Evolutionary conservation across 2,888 invertebrate species (phyloP), one percentile per base, ranked within the genome.

Genomic region (Meiosimyza platycephala): DNA sequence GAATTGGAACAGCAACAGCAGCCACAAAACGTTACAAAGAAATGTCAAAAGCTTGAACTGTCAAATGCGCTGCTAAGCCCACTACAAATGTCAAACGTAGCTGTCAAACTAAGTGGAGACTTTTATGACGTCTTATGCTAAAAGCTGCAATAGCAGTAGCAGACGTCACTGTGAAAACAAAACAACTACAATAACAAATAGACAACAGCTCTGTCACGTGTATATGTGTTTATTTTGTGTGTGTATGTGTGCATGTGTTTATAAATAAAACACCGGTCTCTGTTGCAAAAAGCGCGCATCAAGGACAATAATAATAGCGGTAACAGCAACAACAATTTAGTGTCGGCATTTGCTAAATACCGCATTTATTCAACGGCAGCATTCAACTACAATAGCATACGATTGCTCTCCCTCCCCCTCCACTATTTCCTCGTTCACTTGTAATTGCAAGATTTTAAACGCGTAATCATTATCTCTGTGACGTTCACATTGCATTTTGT

Each of bases 261-360:
- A 70, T 80, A 80, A 80, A 83, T 82, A 82, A 82, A 82, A 82
- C 75, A 81, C 83, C 81, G 81, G 80, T 74, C 74, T 63, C 74
- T 63, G 70, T 62, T 18, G 60, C 47, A 18, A 73, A 55, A 55
- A 73, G n/a, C n/a, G 66, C 72, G 52, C 57, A 50, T 68, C 60
- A 69, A 51, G 60, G 69, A 64, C 51, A n/a, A 54, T 9, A 40
- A 40, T 40, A 40, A 40, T 40, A 40, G 28, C 40, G 0, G 4
- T 9, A 40, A 2, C n/a, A 52, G 13, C n/a, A 51, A 66, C 47
- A 50, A 64, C 47, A 64, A 55, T 40, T 55, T 5, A 13, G 15
- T 70, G 50, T 69, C 28, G 69, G 16, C 40, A 16, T 67, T 47
- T 55, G 16, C 33, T 15, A 40, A 40, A 40, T 40, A 40, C 40